phyloP scores from a whole-genome alignment of 1,140 invertebrate species.

The Rhyzopertha dominica region DNA sequence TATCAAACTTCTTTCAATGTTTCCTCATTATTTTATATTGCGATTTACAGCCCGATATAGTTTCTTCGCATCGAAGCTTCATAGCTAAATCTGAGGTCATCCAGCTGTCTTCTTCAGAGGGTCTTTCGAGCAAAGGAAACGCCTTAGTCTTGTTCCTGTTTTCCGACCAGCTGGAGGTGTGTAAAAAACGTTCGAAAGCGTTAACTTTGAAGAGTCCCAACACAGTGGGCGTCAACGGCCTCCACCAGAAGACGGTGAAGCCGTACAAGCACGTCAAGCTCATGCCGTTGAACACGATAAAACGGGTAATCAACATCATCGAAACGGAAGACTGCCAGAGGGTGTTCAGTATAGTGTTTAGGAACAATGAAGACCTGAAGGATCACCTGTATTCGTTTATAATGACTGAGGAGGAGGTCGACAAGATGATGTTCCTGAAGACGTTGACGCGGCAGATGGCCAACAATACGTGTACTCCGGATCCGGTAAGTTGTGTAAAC shows the following conservation, averaged over 20 bases:
- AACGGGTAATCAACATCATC: conserved; percentile 83
- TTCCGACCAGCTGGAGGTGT: conserved; percentile 89
- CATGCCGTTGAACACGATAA: conserved; percentile 80
- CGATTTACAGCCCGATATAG: conserved; percentile 64
- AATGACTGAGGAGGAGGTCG: conserved; percentile 71
- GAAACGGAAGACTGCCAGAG: conserved; percentile 86
- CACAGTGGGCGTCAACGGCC: conserved; percentile 16
- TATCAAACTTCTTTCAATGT: conserved; percentile 21
- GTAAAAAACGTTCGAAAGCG: conserved; percentile 78
- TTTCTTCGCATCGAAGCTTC: conserved; percentile 88
- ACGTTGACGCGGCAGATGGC: conserved; percentile 82
- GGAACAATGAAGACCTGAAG: conserved; percentile 77
- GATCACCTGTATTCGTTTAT: conserved; percentile 85
- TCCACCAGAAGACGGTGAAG: conserved; percentile 50
- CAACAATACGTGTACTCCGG: conserved; percentile 77
- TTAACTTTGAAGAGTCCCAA: conserved; percentile 65
- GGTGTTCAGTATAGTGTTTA: conserved; percentile 81
- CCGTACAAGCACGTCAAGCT: conserved; percentile 88
- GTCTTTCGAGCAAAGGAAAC: conserved; percentile 76
- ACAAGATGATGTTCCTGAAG: conserved; percentile 75
- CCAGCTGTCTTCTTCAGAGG: conserved; percentile 70
- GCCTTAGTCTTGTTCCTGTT: conserved; percentile 87
- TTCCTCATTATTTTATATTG: conserved; percentile 6
- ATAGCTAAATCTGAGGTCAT: conserved; percentile 83
- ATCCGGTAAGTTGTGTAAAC: conserved; percentile 60